Evolutionary conservation across 2,888 invertebrate genomes (phyloP).

Genomic region (Diaprepes abbreviatus): DNA sequence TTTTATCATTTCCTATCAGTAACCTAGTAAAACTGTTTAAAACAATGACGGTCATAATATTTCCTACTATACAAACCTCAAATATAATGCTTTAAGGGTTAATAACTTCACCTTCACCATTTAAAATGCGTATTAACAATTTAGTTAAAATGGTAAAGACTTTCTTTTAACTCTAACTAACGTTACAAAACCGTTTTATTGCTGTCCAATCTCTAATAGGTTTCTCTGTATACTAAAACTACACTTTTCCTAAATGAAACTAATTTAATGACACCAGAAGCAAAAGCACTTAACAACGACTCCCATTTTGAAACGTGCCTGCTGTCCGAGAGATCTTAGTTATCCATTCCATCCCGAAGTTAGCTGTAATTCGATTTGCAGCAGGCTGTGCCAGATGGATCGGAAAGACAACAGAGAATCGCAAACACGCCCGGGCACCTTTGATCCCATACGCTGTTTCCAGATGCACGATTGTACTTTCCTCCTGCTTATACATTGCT

Average conservation of each 20-base stretch:
- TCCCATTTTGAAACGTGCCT: conserved; percentile 48
- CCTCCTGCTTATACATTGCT: conserved; percentile 4
- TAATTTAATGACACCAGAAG: conserved; percentile 36
- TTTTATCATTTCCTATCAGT: too few relatives aligned
- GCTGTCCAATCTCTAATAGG: too few relatives aligned
- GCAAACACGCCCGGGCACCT: conserved; percentile 56
- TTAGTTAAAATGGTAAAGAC: too few relatives aligned
- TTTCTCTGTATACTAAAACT: neutral
- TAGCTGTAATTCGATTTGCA: conserved; percentile 63
- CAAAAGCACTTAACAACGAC: conserved; percentile 41
- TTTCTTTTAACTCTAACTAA: too few relatives aligned
- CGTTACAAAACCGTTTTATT: too few relatives aligned
- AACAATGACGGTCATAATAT: too few relatives aligned
- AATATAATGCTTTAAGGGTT: too few relatives aligned
- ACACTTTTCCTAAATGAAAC: neutral
- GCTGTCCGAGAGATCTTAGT: conserved; percentile 54
- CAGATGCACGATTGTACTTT: conserved; percentile 15
- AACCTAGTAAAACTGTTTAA: too few relatives aligned
- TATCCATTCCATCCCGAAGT: conserved; percentile 57
- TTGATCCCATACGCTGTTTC: conserved; percentile 46
- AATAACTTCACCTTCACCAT: too few relatives aligned
- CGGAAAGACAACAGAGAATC: conserved; percentile 63
- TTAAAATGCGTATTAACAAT: too few relatives aligned
- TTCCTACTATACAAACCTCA: too few relatives aligned
- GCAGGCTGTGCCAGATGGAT: conserved; percentile 63